Evolutionary conservation across 2,888 invertebrate species (phyloP), one percentile per base, ranked within the genome.

Genomic region (Amphipyra berbera): DNA sequence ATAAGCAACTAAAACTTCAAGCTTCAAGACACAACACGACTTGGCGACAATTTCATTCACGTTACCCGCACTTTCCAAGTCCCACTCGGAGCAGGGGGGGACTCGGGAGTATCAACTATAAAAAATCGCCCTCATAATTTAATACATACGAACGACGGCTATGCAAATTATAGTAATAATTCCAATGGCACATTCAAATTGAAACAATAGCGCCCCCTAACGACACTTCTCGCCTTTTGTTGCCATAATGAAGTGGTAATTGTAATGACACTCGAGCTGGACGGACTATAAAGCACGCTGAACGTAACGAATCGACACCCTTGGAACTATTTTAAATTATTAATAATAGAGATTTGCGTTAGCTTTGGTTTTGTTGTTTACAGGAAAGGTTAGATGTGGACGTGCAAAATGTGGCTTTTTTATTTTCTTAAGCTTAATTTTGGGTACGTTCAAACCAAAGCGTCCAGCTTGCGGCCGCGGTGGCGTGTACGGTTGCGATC

Each of bases 131-230:
- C 86, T 76, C 78, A 77, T 76, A 75, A 83, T 78, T 82, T 74
- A 68, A 79, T 78, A 77, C 75, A 73, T 80, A 82, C 78, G 64
- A 72, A 53, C 58, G 76, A 70, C 76, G 77, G 76, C 79, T 85
- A 92, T 91, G 92, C 88, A 91, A 91, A 92, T 90, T 86, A 83
- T 82, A 77, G 88, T 84, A 90, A 90, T 91, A 90, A 90, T 85
- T 88, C 79, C 79, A 78, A 81, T 80, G 83, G 82, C 83, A 85
- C 83, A 89, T 91, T 86, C 84, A 88, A 85, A 87, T 89, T 92
- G 92, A 94, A 94, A 94, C 94, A 94, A 94, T 86, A 83, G 91
- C 84, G 76, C 76, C 85, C 93, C 88, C 90, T 86, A 83, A 82
- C 86, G 79, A 84, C 79, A 82, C 80, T 88, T 86, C 83, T 85